Evolutionary conservation across 2,888 invertebrate genomes (phyloP), one percentile per base, ranked within the genome.

Genomic region (Physocephala rufipes): DNA sequence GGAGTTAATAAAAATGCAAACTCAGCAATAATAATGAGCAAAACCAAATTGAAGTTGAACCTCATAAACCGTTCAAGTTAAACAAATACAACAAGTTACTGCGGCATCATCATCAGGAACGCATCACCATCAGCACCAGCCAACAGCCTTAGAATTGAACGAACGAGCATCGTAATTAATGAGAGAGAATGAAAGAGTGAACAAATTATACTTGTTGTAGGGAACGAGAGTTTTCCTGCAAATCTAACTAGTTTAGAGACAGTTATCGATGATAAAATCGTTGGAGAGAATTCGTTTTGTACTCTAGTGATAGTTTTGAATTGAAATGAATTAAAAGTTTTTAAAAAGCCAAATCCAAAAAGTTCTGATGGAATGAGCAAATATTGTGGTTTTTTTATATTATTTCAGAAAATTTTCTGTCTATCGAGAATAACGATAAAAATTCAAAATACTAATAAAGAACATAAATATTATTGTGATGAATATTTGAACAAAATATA

Each of bases 1-100:
- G 62, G 55, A 70, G 64, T 45, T 62, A 61, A 70, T 65, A 70
- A 70, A 70, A 43, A 65, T 65, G 70, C 70, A 51, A 70, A 58
- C 58, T 70, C 58, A 64, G 64, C 63, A 47, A 49, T 36, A 53
- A 58, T 55, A 43, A 63, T 63, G 45, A 70, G 19, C 61, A 49
- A 24, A 19, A 9, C 15, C n/a, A 15, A 30, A 43, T 16, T 30
- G 30, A 47, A 30, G 30, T 26, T 26, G 24, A 28, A 58, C 28
- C 58, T 19, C 21, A 36, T 1, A 51, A n/a, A 49, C 21, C 4
- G 61, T 28, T 9, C 4, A 49, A 49, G 28, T n/a, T 49, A 68
- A 62, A 21, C 51, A 61, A 59, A 67, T 67, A 59, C 19, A 53
- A 47, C 47, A 21, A 36, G 62, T 24, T 36, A 9, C 43, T 24